Percentiles rank a stretch among this genome's conserved stretches.
Evolutionary conservation across 1,140 invertebrate species (phyloP).

Genomic region (Papilio xuthus): DNA sequence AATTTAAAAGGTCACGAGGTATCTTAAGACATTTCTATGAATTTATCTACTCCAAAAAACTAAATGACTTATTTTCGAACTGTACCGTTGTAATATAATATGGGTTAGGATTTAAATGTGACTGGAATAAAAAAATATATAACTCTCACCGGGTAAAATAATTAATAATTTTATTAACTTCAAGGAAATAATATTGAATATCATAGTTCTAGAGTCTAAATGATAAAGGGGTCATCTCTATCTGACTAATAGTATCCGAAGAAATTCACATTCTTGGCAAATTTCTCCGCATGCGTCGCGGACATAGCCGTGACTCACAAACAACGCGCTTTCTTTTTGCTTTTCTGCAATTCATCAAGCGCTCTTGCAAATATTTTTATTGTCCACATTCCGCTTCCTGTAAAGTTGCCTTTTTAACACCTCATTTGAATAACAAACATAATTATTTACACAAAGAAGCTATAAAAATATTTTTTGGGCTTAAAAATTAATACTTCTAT

Average conservation of each 20-base stretch:
- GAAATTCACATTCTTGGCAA: conserved; percentile 43
- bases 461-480: too few species aligned
- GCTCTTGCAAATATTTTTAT: conserved; percentile 42
- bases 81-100: too few species aligned
- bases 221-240: conserved; percentile 29
- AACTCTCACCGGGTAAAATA: too few species aligned
- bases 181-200: too few species aligned
- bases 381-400: neutral
- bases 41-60: neutral
- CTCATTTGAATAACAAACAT: conserved; percentile 15
- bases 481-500: too few species aligned
- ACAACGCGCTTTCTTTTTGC: conserved; percentile 47
- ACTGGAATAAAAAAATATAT: too few species aligned
- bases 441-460: too few species aligned
- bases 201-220: neutral
- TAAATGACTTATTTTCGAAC: neutral
- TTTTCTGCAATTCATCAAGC: conserved; percentile 50
- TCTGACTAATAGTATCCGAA: conserved; percentile 41
- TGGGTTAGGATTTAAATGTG: too few species aligned
- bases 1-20: too few species aligned
- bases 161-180: too few species aligned
- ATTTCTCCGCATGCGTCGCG: conserved; percentile 39
- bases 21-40: neutral
- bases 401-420: neutral
- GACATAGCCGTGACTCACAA: conserved; percentile 46